phyloP scores from a whole-genome alignment of 1,140 invertebrate species.

The Hetaerina americana region DNA sequence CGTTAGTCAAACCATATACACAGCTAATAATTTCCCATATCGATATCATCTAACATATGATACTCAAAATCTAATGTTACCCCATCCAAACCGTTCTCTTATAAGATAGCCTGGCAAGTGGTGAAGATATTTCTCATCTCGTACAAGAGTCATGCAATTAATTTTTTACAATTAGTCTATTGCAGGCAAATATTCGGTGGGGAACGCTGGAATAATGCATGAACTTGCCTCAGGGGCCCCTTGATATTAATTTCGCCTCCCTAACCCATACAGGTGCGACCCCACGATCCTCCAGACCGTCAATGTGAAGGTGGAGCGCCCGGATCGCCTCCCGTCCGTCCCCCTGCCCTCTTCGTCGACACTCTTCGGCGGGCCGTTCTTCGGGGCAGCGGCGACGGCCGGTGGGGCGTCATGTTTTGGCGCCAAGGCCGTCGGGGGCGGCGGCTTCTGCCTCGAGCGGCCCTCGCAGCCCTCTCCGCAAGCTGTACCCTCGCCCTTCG shows the following conservation, averaged over 20 bases:
- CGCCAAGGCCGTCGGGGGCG: neutral
- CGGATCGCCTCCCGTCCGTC: slow-evolving; percentile 15
- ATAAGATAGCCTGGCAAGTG: no score
- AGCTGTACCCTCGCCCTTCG: slow-evolving; percentile 15
- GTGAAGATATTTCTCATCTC: no score
- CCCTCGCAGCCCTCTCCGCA: slow-evolving; percentile 28
- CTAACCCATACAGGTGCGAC: neutral
- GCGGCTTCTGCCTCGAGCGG: slow-evolving; percentile 15
- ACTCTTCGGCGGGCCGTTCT: neutral
- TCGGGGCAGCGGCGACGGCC: slow-evolving; percentile 21
- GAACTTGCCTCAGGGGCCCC: no score
- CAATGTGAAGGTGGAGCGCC: slow-evolving; percentile 54
- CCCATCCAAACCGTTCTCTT: no score
- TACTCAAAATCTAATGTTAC: no score
- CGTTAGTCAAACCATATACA: no score
- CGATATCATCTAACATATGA: no score
- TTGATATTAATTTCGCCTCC: neutral
- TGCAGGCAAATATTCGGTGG: no score
- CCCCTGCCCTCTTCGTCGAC: neutral
- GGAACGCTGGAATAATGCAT: no score
- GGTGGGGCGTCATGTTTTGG: neutral
- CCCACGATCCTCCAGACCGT: slow-evolving; percentile 41
- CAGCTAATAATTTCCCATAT: no score
- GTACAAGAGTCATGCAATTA: no score
- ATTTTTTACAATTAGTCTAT: no score